Evolutionary conservation across 2,797 vertebrate species (phyloP), one percentile per base, ranked within the genome.

Genomic region (Philypnodon macrostomus): DNA sequence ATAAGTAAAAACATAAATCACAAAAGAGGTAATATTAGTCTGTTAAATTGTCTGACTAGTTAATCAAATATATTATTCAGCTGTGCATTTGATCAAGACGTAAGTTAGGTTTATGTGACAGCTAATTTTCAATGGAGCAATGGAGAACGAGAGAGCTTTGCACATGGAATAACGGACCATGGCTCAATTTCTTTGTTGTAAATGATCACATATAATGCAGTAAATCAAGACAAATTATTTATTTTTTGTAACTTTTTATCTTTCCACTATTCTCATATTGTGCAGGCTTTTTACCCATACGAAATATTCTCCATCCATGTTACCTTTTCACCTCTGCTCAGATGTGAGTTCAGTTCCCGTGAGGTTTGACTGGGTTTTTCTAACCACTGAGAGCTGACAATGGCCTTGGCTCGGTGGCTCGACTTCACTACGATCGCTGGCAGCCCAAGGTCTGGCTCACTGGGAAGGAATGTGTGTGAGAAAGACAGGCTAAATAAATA

Each of bases 401-500:
- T 75, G 74, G 78, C 76, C 80, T 84, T 83, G 79, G 70, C 70
- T 76, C 63, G 38, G 32, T 52, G 68, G 70, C 80, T 79, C 56
- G 49, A 60, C 68, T 59, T 62, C 49, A 53, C 53, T 56, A 72
- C 70, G 60, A 67, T 52, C 44, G 51, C 78, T 83, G 80, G 85
- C 85, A 86, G 79, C 58, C 49, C 44, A 62, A 66, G 70, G 82
- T 74, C 67, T 53, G 63, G 83, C 89, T 94, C 91, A 93, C 69
- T 91, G 85, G 88, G 93, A 95, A 96, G 92, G 89, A 95, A 98
- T 95, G 91, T 87, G 77, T 94, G 90, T 87, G 77, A 86, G 90
- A 91, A 88, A 93, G 87, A 91, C 88, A 91, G 90, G 87, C 86
- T 90, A 94, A 94, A 95, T 93, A 93, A 93, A 93, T 92, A 93